Evolutionary conservation across 37 sponge, comb jelly and placozoan species (phyloP).

Genomic region (Spongia lamella): DNA sequence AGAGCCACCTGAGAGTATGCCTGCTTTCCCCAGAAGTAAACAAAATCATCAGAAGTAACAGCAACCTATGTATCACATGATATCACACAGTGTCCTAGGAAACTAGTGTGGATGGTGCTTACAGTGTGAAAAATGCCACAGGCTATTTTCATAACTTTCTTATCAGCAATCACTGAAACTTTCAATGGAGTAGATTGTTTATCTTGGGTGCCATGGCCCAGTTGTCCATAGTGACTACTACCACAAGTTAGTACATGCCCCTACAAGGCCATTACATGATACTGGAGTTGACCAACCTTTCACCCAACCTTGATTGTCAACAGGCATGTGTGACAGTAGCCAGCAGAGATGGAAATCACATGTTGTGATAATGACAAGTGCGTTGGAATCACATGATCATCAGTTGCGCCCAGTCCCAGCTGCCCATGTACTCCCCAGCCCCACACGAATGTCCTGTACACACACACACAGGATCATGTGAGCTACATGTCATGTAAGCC

Average conservation of each 20-base stretch:
- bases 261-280: slow-evolving; percentile 4
- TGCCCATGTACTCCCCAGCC: slow-evolving; percentile 85
- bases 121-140: slow-evolving; percentile 79
- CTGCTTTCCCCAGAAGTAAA: slow-evolving; percentile 69
- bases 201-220: slow-evolving; percentile 71
- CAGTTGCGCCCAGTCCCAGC: slow-evolving; percentile 59
- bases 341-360: slow-evolving; percentile 65
- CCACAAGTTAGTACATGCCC: slow-evolving; percentile 79
- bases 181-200: slow-evolving; percentile 45
- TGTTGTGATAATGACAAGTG: slow-evolving; percentile 30
- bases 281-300: not conserved
- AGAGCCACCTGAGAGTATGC: slow-evolving; percentile 35
- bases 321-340: slow-evolving; percentile 71
- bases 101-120: not conserved
- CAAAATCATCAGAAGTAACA: slow-evolving; percentile 41
- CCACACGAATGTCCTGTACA: slow-evolving; percentile 75
- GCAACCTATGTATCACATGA: slow-evolving; percentile 30
- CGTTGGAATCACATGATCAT: slow-evolving; percentile 61
- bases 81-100: not conserved
- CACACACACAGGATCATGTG: not conserved
- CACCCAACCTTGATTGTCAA: slow-evolving; percentile 43
- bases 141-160: slow-evolving; percentile 43
- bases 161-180: slow-evolving; percentile 26
- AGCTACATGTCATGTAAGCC: too few species aligned
- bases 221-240: slow-evolving; percentile 76